A percentile compares a stretch with the other conserved stretches of the same genome.
Conservation (phyloP, 1,140 invertebrate genomes). For the Drosophila busckii region DNA sequence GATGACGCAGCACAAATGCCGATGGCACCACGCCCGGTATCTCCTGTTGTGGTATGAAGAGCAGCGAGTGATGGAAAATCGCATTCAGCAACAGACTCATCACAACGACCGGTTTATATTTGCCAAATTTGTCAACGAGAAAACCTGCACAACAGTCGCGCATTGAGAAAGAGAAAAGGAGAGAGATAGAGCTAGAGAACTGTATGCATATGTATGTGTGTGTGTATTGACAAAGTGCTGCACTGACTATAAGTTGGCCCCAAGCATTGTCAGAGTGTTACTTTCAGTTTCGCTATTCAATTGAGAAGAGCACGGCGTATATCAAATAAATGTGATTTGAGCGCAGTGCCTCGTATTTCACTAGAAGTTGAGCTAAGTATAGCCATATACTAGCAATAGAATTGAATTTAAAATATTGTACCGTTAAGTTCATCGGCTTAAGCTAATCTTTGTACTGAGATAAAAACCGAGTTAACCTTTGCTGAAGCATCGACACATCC, state of each 20-base stretch:
- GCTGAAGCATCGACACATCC: too few relatives aligned
- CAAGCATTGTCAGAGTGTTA: constrained; percentile 17
- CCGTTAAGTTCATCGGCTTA: too few relatives aligned
- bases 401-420: too few relatives aligned
- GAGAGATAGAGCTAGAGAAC: not conserved
- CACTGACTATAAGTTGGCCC: constrained; percentile 17
- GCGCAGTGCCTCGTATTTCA: too few relatives aligned
- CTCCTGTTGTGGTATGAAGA: constrained; percentile 87
- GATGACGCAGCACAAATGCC: constrained; percentile 86
- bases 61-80: constrained; percentile 85
- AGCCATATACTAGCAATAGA: too few relatives aligned
- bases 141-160: too few relatives aligned
- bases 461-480: too few relatives aligned
- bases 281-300: constrained; percentile 7
- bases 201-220: constrained; percentile 4
- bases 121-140: constrained; percentile 89
- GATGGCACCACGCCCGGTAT: constrained; percentile 85
- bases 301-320: not conserved
- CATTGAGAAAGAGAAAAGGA: constrained; percentile 1
- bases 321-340: too few relatives aligned
- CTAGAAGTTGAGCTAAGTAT: too few relatives aligned
- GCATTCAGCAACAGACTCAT: constrained; percentile 86
- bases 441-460: too few relatives aligned
- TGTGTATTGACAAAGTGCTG: constrained; percentile 14
- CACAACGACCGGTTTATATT: constrained; percentile 89